These are phyloP conservation scores for Pangasius mekongensis DNA, from an alignment of 2,797 vertebrate genomes.

Conservation along the genomic window DNA sequence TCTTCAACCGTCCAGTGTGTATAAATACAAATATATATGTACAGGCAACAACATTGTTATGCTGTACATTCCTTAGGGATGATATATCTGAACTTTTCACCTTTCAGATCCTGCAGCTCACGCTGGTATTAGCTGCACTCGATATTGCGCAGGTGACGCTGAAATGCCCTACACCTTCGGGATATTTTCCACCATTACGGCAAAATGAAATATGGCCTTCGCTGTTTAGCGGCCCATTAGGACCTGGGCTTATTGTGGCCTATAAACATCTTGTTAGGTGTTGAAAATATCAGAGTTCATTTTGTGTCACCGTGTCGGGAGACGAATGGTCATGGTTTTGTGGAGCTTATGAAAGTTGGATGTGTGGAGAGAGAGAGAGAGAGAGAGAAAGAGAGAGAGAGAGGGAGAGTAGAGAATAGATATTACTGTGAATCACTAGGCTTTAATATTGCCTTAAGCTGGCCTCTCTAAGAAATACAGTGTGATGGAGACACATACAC, in stretches of 20 bases:
- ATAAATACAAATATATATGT: background rate
- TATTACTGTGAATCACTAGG: slow-evolving; percentile 25
- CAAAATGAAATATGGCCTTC: slow-evolving; percentile 9
- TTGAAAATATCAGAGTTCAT: slow-evolving; percentile 54
- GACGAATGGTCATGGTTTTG: slow-evolving; percentile 26
- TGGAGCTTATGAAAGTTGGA: slow-evolving; percentile 3
- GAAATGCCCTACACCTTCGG: background rate
- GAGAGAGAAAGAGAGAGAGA: background rate
- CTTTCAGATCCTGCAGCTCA: background rate
- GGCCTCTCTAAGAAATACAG: slow-evolving; percentile 12
- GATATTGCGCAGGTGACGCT: background rate
- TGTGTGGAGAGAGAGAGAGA: background rate
- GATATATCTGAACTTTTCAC: background rate
- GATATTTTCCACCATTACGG: background rate
- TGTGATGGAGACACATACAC: background rate
- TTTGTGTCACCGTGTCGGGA: slow-evolving; percentile 8
- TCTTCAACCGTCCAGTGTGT: background rate
- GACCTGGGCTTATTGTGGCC: slow-evolving; percentile 35
- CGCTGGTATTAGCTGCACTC: background rate
- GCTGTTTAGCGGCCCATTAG: background rate
- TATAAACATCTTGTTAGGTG: slow-evolving; percentile 37
- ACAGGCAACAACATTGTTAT: background rate
- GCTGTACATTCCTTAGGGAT: background rate
- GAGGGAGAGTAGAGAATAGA: background rate
- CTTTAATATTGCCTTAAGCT: slow-evolving; percentile 20